Percentiles rank a stretch among this genome's conserved stretches.
phyloP scores from a whole-genome alignment of 2,797 vertebrate species.

The Hippocampus kuda region DNA sequence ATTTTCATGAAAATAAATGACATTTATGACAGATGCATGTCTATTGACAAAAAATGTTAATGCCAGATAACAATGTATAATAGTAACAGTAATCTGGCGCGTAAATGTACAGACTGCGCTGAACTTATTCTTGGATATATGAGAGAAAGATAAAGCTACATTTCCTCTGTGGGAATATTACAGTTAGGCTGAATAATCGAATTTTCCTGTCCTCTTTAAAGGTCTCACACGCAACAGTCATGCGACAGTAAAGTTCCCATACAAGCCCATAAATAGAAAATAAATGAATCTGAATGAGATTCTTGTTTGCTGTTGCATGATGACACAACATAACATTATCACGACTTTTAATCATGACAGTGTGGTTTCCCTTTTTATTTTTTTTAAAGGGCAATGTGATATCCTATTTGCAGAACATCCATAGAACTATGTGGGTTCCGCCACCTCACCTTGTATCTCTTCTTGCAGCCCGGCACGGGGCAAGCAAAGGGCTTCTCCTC shows the following conservation, averaged over 20 bases:
- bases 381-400: constrained; percentile 3
- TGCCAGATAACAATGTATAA: too few species aligned
- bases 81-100: too few species aligned
- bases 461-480: constrained; percentile 97
- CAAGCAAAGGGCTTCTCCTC: constrained; percentile 98
- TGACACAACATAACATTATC: constrained; percentile 16
- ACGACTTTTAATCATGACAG: constrained; percentile 11
- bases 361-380: constrained; percentile 10
- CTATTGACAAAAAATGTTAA: too few species aligned
- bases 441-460: constrained; percentile 82
- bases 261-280: constrained; percentile 8
- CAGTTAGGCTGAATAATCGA: neutral
- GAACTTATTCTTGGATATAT: neutral
- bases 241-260: constrained; percentile 17
- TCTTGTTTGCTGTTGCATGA: constrained; percentile 25
- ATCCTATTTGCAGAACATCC: constrained; percentile 7
- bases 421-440: constrained; percentile 38
- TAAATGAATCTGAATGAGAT: constrained; percentile 25
- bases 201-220: neutral
- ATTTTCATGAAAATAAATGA: too few species aligned
- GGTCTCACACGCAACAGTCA: neutral
- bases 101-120: neutral
- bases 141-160: neutral
- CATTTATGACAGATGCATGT: too few species aligned
- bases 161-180: neutral